Conservation (phyloP, 2,797 vertebrate genomes). For the Sebastes flavidus region DNA sequence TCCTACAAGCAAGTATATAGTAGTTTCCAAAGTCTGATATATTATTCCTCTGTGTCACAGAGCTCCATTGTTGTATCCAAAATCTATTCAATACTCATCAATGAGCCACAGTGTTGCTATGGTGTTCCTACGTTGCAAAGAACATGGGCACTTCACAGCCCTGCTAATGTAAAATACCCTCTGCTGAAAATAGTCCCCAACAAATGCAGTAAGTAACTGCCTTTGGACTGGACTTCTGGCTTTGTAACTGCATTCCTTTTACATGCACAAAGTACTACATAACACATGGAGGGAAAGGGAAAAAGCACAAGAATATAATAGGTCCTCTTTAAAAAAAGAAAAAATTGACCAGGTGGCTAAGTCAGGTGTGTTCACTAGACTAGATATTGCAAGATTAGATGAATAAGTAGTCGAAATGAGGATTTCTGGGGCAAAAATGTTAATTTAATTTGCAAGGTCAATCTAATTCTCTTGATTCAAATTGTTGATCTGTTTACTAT, state of each 20-base stretch:
- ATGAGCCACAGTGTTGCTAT: neutral
- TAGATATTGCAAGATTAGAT: neutral
- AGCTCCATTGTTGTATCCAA: neutral
- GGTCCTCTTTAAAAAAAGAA: neutral
- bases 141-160: neutral
- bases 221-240: no score
- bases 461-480: constrained; percentile 23
- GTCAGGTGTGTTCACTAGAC: neutral
- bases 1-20: neutral
- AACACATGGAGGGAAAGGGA: no score
- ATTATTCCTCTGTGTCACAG: neutral
- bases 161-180: neutral
- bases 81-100: neutral
- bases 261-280: no score
- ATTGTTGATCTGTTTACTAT: constrained; percentile 16
- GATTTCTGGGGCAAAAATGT: neutral
- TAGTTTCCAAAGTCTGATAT: neutral
- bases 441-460: neutral
- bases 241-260: no score
- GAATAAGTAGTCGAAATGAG: neutral
- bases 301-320: no score
- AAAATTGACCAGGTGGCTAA: neutral
- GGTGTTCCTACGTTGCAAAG: neutral
- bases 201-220: neutral
- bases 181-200: neutral